Evolutionary conservation across 2,113 vertebrate genomes (phyloP), one percentile per base, ranked within the genome.

Genomic region (Malurus alboscapulatus): DNA sequence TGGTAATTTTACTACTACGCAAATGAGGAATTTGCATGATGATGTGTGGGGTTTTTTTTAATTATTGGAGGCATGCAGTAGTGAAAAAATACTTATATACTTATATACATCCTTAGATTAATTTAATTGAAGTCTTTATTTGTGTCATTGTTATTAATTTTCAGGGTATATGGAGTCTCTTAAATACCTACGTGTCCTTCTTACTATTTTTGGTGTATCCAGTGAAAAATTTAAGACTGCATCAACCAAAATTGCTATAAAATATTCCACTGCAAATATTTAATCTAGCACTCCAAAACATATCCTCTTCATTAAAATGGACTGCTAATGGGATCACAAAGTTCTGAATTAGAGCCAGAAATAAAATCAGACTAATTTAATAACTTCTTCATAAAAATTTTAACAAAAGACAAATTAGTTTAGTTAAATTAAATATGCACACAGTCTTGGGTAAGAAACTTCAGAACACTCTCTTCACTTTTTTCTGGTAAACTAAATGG

Each of bases 321-420:
- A 74, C 80, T 68, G 63, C 74, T 79, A 97, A 93, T 89, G 92
- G 87, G 84, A 94, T 95, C 87, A 94, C 55, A 71, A 95, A 63
- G 57, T 95, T 87, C 94, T 96, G 92, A 90, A 93, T 83, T 53
- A 87, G 78, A 88, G 94, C 93, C 78, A 92, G 79, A 88, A 97
- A 81, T 86, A 96, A 94, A 94, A 95, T 95, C 81, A 93, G 86
- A 74, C 95, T 94, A 86, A 97, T 95, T 90, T 95, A 97, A 95
- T 95, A 93, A 77, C 87, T 93, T 91, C 96, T 94, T 95, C 94
- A 92, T 96, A 42, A 97, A 96, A 96, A 79, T 96, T 96, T 95
- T 94, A 97, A 95, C 78, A 67, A 94, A 96, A 92, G 90, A 73
- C 51, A 89, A 95, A 96, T 92, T 94, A 92, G 95, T 97, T 96